These are phyloP conservation scores for Panzeria rudis DNA, from an alignment of 2,888 invertebrate species.

Conservation along the genomic window DNA sequence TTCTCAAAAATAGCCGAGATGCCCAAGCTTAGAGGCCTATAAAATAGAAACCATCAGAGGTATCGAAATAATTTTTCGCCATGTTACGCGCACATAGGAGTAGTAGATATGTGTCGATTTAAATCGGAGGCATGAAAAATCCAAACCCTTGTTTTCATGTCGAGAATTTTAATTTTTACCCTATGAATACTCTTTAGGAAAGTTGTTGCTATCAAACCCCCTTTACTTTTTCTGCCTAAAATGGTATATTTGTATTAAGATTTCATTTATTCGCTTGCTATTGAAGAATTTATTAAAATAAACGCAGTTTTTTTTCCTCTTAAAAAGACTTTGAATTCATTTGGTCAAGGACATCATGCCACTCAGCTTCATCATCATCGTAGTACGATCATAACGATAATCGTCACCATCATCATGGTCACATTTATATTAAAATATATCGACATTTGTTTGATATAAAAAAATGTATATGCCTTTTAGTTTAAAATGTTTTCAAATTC, in stretches of 20 bases:
- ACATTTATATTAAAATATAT: conserved; percentile 49
- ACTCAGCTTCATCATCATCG: conserved; percentile 8
- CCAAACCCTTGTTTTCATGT: too few relatives aligned
- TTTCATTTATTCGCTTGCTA: conserved; percentile 1
- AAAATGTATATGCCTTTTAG: conserved; percentile 37
- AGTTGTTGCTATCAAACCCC: too few relatives aligned
- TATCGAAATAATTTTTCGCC: too few relatives aligned
- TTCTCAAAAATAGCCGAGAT: too few relatives aligned
- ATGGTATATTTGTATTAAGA: background rate
- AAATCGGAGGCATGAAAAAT: too few relatives aligned
- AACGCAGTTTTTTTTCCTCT: background rate
- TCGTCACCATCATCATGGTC: conserved; percentile 15
- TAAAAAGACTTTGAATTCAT: conserved; percentile 49
- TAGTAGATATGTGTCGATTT: too few relatives aligned
- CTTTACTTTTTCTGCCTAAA: too few relatives aligned
- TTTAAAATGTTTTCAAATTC: conserved; percentile 52
- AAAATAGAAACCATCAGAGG: too few relatives aligned
- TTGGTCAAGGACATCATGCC: conserved; percentile 61
- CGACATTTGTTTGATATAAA: conserved; percentile 51
- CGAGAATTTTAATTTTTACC: too few relatives aligned
- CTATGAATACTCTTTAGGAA: too few relatives aligned
- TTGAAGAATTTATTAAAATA: background rate
- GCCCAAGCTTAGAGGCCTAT: too few relatives aligned
- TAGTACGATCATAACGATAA: background rate
- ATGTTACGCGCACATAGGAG: too few relatives aligned